Evolutionary conservation across 2,113 vertebrate genomes (phyloP).

Genomic region (Coregonus clupeaformis): DNA sequence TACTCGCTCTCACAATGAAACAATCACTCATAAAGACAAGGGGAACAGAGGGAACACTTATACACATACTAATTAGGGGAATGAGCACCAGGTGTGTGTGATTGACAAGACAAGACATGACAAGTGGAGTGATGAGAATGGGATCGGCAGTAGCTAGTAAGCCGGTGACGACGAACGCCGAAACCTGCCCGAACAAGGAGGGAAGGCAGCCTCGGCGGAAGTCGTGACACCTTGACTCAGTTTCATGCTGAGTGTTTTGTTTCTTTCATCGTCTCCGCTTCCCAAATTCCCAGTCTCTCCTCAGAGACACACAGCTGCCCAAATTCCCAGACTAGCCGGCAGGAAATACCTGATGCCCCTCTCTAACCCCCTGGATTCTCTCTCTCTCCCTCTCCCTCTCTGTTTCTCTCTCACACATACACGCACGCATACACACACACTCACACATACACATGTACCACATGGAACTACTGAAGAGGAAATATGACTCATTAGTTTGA

Average conservation of each 20-base stretch:
- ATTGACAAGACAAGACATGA: too few relatives aligned
- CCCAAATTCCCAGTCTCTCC: constrained; percentile 21
- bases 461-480: constrained; percentile 35
- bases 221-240: background rate
- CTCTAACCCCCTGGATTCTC: constrained; percentile 38
- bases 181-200: too few relatives aligned
- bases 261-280: constrained; percentile 35
- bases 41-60: too few relatives aligned
- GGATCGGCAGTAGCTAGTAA: too few relatives aligned
- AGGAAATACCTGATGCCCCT: constrained; percentile 56
- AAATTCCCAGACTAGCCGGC: constrained; percentile 45
- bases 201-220: too few relatives aligned
- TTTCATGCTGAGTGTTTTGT: constrained; percentile 30
- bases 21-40: too few relatives aligned
- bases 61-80: too few relatives aligned
- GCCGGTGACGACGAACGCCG: too few relatives aligned
- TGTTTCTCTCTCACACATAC: background rate
- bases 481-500: constrained; percentile 57
- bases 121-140: too few relatives aligned
- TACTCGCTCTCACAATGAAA: too few relatives aligned
- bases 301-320: constrained; percentile 30
- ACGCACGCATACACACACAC: background rate
- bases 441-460: background rate
- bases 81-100: too few relatives aligned
- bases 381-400: constrained; percentile 19